Percentiles rank a stretch among this genome's conserved stretches.
phyloP scores from a whole-genome alignment of 2,113 vertebrate genomes.

The Rhea pennata region DNA sequence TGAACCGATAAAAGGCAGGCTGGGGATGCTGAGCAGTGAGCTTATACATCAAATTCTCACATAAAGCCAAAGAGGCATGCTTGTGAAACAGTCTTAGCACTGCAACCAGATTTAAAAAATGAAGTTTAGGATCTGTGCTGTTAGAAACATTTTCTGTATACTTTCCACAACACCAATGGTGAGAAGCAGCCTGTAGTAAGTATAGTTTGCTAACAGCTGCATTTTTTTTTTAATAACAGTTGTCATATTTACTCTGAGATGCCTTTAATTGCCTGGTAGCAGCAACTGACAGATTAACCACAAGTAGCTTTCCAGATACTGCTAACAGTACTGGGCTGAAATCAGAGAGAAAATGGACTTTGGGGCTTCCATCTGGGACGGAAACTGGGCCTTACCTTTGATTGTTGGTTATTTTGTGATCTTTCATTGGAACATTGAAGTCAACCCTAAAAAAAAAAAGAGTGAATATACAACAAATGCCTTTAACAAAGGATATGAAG shows the following conservation, averaged over 20 bases:
- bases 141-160: not conserved
- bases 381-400: conserved; percentile 85
- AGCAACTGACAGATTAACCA: not conserved
- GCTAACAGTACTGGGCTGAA: not conserved
- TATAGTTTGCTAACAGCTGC: not conserved
- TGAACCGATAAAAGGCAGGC: not conserved
- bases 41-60: not conserved
- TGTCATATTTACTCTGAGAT: not conserved
- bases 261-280: not conserved
- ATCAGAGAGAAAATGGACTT: not conserved
- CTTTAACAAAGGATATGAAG: not conserved
- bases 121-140: not conserved
- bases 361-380: not conserved
- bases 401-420: conserved; percentile 96
- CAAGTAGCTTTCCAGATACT: not conserved
- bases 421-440: conserved; percentile 99
- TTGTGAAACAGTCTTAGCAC: not conserved
- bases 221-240: not conserved
- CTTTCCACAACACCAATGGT: not conserved
- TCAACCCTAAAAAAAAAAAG: conserved; percentile 84
- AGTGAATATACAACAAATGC: not conserved
- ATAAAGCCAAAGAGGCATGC: not conserved
- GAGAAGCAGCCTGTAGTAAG: not conserved
- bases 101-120: not conserved
- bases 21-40: not conserved